Evolutionary conservation across 2,888 invertebrate species (phyloP), one percentile per base, ranked within the genome.

Genomic region (Leptinotarsa tumamoca): DNA sequence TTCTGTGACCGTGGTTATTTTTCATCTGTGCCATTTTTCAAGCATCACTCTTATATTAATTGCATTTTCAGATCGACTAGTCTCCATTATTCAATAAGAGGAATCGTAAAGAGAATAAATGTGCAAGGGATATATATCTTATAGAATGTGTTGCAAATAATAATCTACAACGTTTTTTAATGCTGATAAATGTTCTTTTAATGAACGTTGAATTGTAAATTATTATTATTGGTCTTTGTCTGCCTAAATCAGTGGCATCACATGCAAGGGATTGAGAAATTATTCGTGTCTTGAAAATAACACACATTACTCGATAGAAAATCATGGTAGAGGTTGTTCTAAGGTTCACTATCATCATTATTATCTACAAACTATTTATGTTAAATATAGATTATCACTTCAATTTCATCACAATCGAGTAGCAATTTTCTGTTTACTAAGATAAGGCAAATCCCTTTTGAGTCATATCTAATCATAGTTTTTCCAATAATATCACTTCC

Each of bases 101-200:
- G 33, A 63, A 43, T 43, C 14, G 43, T 43, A 63, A 63, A 43
- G 15, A 27, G 33, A 63, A 33, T 15, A 63, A 63, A n/a, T 63
- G 17, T 43, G 10, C 27, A 68, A 68, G 51, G 68, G 68, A 54
- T 14, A 68, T 68, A 52, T 49, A 68, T 27, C 54, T n/a, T 21
- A n/a, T 27, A 33, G 21, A 49, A 18, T 61, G 61, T 49, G 33
- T 50, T 43, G 71, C 63, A 43, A 56, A 49, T 18, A 43, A 67
- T 54, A 56, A 52, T n/a, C 67, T 67, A 33, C 17, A 72, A 23
- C 54, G 14, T 18, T 66, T 72, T 67, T 72, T 52, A 49, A 72
- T 72, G 51, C 54, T 72, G 54, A 72, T 72, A 18, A 72, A 72
- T 72, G 72, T 51, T 67, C 51, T 54, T 72, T 67, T 56, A 61